Base-by-base conservation (phyloP, 2,888 invertebrate species). In the Erebia palarica region DNA sequence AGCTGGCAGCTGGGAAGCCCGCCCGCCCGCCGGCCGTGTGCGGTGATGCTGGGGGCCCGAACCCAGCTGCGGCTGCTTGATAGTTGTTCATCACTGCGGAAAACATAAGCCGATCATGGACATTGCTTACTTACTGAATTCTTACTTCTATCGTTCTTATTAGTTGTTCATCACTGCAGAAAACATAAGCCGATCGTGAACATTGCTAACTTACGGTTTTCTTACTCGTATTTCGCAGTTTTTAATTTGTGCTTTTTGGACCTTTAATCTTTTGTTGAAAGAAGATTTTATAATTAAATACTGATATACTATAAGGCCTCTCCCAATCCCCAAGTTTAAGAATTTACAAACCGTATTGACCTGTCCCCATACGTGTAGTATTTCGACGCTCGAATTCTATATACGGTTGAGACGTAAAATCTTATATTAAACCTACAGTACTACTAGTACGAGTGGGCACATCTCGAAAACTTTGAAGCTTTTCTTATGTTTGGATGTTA, bases 61-160 rank as follows among this genome's bases (percentile, higher is more conserved):
- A 96, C 71, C 96, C 96, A 81, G 96, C 96, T 76, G 96, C 95
- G 78, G 97, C 97, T 71, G 97, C 97, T 87, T 97, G 97, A 94
- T 98, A 98, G 95, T 98, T 98, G 95, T 97, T 98, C 97, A 98
- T 98, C 94, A 98, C 98, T 97, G 75, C 55, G 74, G 42, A 75
- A 44, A 59, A 53, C 44, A 58, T 14, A 36, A 18, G 36, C 36
- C 21, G 42, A 7, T 51, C n/a, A 55, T 61, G 8, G 68, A 18
- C 63, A 55, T 57, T 21, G 13, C 36, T 36, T 36, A 36, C 36
- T 27, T 27, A 2, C 27, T 36, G 36, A 36, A 36, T 36, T 36
- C 36, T 36, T 36, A 36, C 7, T 36, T 36, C 36, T 36, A 36
- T 36, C 36, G 36, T 36, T 36, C n/a, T 36, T 36, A 27, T 2